Evolutionary conservation across 2,888 invertebrate species (phyloP).

Genomic region (Agrotis ipsilon): DNA sequence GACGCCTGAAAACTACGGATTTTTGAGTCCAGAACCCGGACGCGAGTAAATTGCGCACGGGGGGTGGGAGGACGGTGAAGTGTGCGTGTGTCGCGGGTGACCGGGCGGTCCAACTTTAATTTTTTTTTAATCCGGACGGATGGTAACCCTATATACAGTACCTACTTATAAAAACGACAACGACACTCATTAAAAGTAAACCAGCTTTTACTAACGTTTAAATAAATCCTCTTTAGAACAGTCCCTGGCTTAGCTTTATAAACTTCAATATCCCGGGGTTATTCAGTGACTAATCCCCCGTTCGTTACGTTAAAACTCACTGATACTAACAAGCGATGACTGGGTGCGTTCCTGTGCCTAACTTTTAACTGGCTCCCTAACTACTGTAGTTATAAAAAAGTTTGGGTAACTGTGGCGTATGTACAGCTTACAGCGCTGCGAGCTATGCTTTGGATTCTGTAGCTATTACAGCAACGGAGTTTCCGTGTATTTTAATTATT

Average conservation of each 20-base stretch:
- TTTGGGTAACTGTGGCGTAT: constrained; percentile 22
- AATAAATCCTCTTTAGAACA: constrained; percentile 15
- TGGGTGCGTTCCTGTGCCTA: constrained; percentile 26
- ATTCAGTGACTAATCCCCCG: constrained; percentile 28
- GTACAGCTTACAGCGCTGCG: background rate
- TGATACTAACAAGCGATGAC: constrained; percentile 44
- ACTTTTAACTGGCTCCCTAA: constrained; percentile 67
- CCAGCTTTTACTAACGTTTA: background rate
- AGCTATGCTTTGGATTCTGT: background rate
- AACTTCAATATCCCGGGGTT: constrained; percentile 13
- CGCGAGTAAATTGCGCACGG: too few species aligned
- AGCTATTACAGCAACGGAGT: background rate
- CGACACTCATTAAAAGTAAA: background rate
- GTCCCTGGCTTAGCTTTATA: background rate
- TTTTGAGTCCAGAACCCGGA: too few species aligned
- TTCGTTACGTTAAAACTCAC: constrained; percentile 41
- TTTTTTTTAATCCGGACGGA: too few species aligned
- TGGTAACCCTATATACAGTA: too few species aligned
- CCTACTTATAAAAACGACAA: background rate
- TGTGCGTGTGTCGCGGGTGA: too few species aligned
- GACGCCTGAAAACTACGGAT: too few species aligned
- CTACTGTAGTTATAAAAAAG: constrained; percentile 57
- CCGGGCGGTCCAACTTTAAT: too few species aligned
- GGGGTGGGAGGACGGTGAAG: too few species aligned
- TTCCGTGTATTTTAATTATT: background rate